These are phyloP conservation scores for Dreissena polymorpha DNA, from an alignment of 1,140 invertebrate genomes.

Conservation along the genomic window DNA sequence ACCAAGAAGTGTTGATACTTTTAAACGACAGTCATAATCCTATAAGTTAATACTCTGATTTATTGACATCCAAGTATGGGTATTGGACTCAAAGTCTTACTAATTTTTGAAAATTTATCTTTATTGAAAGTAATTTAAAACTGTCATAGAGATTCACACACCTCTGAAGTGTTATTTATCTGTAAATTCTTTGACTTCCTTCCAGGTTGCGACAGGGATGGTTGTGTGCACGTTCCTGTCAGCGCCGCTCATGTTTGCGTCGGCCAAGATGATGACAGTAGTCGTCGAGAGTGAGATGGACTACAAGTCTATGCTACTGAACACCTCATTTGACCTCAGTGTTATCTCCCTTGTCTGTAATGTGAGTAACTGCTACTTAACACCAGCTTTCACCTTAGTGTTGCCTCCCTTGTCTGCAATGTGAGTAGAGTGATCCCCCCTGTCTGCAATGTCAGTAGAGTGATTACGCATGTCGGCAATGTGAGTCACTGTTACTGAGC, in stretches of 20 bases:
- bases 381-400: constrained; percentile 91
- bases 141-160: too few species aligned
- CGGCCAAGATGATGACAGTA: constrained; percentile 91
- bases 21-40: too few species aligned
- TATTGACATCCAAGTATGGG: too few species aligned
- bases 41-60: too few species aligned
- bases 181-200: constrained; percentile 1
- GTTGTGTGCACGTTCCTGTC: constrained; percentile 96
- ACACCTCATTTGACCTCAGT: constrained; percentile 91
- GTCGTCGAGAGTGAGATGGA: constrained; percentile 84
- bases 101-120: too few species aligned
- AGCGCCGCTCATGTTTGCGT: constrained; percentile 96
- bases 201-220: constrained; percentile 93
- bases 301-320: constrained; percentile 85
- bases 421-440: constrained; percentile 81
- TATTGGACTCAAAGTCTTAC: too few species aligned
- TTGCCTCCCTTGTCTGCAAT: constrained; percentile 87
- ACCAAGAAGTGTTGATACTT: too few species aligned
- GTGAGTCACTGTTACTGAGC: constrained; percentile 84
- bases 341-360: constrained; percentile 88
- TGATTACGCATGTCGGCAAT: too few species aligned
- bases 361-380: constrained; percentile 85
- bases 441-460: too few species aligned
- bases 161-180: too few species aligned
- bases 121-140: too few species aligned